These are phyloP conservation scores for Sceloporus undulatus DNA, from an alignment of 2,113 vertebrate genomes.

Conservation along the genomic window DNA sequence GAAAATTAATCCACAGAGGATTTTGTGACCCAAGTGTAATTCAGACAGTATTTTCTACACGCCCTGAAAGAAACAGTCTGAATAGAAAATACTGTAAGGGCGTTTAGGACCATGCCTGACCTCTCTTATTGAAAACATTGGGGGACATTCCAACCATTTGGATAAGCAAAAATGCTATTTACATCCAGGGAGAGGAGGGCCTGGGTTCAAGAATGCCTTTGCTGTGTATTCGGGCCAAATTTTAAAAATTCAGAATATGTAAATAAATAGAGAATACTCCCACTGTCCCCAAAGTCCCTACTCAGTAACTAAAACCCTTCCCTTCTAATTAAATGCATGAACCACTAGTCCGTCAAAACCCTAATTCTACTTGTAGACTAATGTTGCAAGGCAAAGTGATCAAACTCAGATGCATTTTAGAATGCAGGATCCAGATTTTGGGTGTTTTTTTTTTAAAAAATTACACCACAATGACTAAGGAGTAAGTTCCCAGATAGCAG, in stretches of 20 bases:
- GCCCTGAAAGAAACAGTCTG: slow-evolving; percentile 47
- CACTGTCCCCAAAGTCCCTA: background rate
- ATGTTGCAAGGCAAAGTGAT: background rate
- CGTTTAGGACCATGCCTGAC: background rate
- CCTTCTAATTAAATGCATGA: background rate
- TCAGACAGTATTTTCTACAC: slow-evolving; percentile 22
- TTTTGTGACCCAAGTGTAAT: slow-evolving; percentile 33
- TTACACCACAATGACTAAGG: background rate
- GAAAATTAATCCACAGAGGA: slow-evolving; percentile 43
- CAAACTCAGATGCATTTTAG: background rate
- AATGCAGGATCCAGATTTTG: background rate
- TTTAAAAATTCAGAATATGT: background rate
- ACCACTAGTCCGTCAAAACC: background rate
- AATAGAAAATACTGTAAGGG: slow-evolving; percentile 53
- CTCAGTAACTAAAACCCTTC: background rate
- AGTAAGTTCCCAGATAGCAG: background rate
- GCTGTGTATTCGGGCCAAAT: background rate
- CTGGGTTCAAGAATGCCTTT: background rate
- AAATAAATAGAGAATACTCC: slow-evolving; percentile 2
- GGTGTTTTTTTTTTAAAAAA: too few species aligned
- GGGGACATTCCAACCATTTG: background rate
- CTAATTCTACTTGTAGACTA: background rate
- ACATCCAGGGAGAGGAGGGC: background rate
- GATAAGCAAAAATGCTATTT: background rate
- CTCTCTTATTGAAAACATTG: background rate